Conservation (phyloP, 1,140 invertebrate genomes). For the Campodea augens region DNA sequence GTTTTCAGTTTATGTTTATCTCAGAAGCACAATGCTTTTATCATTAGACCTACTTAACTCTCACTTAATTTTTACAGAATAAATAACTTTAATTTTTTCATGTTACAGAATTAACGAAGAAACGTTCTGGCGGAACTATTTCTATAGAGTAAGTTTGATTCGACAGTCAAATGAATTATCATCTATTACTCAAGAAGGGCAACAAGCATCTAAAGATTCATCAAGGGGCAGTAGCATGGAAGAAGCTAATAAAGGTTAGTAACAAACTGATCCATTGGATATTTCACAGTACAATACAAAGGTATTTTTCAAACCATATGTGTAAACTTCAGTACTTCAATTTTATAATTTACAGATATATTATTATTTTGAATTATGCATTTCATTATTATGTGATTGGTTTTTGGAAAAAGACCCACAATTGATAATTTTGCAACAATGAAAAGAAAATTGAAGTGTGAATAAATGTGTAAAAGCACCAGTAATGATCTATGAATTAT, state of each 20-base stretch:
- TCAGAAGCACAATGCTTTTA: not conserved
- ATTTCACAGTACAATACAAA: no score
- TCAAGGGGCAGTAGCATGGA: not conserved
- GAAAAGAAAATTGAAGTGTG: no score
- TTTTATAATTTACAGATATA: no score
- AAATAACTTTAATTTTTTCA: slow-evolving; percentile 4
- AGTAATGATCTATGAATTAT: no score
- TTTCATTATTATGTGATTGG: no score
- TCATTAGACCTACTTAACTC: not conserved
- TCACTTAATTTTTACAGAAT: not conserved
- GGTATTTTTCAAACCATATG: no score
- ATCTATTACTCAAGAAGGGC: slow-evolving; percentile 36
- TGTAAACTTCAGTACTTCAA: no score
- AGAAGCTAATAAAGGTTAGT: not conserved
- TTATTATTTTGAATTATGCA: no score
- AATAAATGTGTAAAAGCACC: no score
- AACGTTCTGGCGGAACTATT: slow-evolving; percentile 98
- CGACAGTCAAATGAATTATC: slow-evolving; percentile 84
- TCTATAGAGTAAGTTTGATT: slow-evolving; percentile 94
- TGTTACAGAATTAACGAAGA: slow-evolving; percentile 80
- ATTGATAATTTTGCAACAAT: no score
- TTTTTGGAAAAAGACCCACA: no score
- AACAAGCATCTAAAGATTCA: slow-evolving; percentile 12
- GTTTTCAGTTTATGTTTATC: not conserved
- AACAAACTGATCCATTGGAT: no score